phyloP scores from a whole-genome alignment of 2,113 vertebrate genomes.

The Syngnathus scovelli region DNA sequence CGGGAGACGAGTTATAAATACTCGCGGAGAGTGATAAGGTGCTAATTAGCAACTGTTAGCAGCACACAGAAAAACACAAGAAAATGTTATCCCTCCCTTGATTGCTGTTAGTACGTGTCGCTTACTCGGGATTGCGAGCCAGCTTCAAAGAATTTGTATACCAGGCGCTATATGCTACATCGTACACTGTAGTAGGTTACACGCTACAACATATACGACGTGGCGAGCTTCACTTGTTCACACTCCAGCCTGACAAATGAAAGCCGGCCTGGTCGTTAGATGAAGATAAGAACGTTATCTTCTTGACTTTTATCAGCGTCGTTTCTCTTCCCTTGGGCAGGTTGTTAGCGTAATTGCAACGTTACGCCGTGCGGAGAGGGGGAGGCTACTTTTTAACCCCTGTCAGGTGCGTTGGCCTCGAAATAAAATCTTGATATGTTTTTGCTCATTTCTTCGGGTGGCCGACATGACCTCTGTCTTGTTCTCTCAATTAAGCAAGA shows the following conservation, averaged over 20 bases:
- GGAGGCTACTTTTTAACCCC: conserved; percentile 69
- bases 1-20: conserved; percentile 68
- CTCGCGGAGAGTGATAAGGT: conserved; percentile 72
- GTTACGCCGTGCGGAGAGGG: conserved; percentile 73
- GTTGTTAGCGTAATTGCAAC: conserved; percentile 90
- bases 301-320: conserved; percentile 90
- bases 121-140: conserved; percentile 68
- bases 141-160: conserved; percentile 76
- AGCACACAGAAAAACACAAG: conserved; percentile 46
- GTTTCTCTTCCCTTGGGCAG: conserved; percentile 73
- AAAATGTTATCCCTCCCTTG: conserved; percentile 78
- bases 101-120: conserved; percentile 75
- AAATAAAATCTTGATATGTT: conserved; percentile 39
- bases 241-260: conserved; percentile 84
- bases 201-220: neutral
- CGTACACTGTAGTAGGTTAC: conserved; percentile 69
- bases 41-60: conserved; percentile 78
- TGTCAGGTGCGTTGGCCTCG: conserved; percentile 60
- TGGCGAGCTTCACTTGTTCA: conserved; percentile 77
- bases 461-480: conserved; percentile 41
- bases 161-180: conserved; percentile 75
- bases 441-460: conserved; percentile 49
- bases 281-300: conserved; percentile 99
- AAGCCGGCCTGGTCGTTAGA: conserved; percentile 92
- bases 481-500: conserved; percentile 4